phyloP scores from a whole-genome alignment of 2,797 vertebrate species.

The Chiloscyllium punctatum region DNA sequence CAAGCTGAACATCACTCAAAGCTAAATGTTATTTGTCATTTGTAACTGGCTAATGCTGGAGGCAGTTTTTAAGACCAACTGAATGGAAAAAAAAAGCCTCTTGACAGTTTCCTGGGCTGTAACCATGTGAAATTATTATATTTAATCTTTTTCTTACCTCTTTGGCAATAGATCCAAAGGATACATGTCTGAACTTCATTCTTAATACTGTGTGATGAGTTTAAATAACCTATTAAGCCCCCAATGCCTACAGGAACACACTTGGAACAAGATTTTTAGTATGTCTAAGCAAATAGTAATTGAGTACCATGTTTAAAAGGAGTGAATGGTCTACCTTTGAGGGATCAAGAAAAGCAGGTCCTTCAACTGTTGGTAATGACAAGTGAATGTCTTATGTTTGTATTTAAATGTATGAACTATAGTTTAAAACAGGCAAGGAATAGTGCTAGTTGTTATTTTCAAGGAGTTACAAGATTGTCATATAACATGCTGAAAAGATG shows the following conservation, averaged over 20 bases:
- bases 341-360: background rate
- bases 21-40: slow-evolving; percentile 64
- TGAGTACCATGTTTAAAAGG: background rate
- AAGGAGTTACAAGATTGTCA: background rate
- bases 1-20: slow-evolving; percentile 56
- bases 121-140: slow-evolving; percentile 27
- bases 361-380: background rate
- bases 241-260: background rate
- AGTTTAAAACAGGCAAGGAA: background rate
- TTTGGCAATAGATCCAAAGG: slow-evolving; percentile 27
- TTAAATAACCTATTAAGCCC: background rate
- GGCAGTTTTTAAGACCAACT: slow-evolving; percentile 55
- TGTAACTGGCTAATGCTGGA: slow-evolving; percentile 54
- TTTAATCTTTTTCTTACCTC: slow-evolving; percentile 27
- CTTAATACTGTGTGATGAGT: background rate
- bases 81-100: slow-evolving; percentile 54
- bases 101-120: slow-evolving; percentile 53
- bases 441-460: background rate
- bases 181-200: background rate
- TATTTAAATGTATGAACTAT: background rate
- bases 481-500: background rate
- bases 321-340: background rate
- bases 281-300: slow-evolving; percentile 5
- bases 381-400: background rate
- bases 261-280: background rate